Conservation (phyloP, 2,797 vertebrate genomes). For the Clarias fuscus region DNA sequence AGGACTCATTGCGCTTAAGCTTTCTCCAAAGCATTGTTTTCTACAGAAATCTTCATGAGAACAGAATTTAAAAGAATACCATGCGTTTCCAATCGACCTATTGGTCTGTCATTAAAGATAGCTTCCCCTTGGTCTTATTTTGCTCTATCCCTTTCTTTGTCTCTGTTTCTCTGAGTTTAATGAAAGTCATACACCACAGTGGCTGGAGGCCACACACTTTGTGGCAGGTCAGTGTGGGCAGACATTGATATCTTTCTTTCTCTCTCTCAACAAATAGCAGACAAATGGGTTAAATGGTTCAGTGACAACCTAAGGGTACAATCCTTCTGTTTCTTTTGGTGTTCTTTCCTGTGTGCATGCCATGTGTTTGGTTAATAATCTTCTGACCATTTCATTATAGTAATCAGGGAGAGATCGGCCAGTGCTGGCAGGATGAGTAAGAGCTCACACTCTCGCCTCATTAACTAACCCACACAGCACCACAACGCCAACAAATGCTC, state of each 20-base stretch:
- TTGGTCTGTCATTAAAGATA: constrained; percentile 28
- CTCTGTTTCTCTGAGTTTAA: constrained; percentile 42
- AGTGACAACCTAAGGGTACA: constrained; percentile 44
- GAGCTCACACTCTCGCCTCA: constrained; percentile 77
- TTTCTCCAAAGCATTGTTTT: constrained; percentile 9
- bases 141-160: constrained; percentile 25
- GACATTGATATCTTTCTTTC: constrained; percentile 34
- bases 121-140: constrained; percentile 25
- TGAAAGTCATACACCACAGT: constrained; percentile 46
- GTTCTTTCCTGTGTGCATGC: constrained; percentile 51
- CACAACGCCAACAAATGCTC: constrained; percentile 62
- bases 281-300: constrained; percentile 50
- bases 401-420: constrained; percentile 81
- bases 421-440: constrained; percentile 83
- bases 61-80: constrained; percentile 17
- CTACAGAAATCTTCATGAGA: constrained; percentile 18
- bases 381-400: constrained; percentile 84
- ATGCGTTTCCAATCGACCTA: constrained; percentile 37
- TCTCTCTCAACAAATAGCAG: constrained; percentile 35
- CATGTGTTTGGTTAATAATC: constrained; percentile 81
- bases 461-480: constrained; percentile 72
- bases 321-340: constrained; percentile 50
- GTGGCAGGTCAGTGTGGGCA: constrained; percentile 36
- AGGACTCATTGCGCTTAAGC: constrained; percentile 1
- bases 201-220: constrained; percentile 41